Conservation (phyloP, 2,113 vertebrate genomes). For the Lepus europaeus region DNA sequence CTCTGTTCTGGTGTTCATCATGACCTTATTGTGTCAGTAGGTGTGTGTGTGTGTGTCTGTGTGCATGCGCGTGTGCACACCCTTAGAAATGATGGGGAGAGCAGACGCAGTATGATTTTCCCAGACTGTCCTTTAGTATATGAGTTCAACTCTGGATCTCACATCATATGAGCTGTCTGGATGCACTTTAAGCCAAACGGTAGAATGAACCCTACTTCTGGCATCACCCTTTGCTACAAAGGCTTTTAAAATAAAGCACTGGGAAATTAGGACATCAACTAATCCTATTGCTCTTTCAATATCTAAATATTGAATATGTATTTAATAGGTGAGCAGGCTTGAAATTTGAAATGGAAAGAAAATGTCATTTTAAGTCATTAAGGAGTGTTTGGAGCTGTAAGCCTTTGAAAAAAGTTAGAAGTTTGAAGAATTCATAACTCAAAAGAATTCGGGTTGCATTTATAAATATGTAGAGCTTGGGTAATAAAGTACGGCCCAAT, state of each 20-base stretch:
- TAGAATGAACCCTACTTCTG: not conserved
- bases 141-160: not conserved
- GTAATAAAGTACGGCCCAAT: slow-evolving; percentile 41
- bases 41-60: not conserved
- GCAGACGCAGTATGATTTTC: not conserved
- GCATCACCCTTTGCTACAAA: slow-evolving; percentile 27
- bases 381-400: slow-evolving; percentile 44
- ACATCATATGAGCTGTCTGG: not conserved
- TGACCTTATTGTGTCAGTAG: not conserved
- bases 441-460: slow-evolving; percentile 55
- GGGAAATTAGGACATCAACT: slow-evolving; percentile 66
- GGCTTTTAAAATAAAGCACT: slow-evolving; percentile 53
- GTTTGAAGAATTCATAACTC: slow-evolving; percentile 65
- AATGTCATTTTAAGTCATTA: slow-evolving; percentile 65
- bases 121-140: not conserved
- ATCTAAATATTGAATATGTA: slow-evolving; percentile 62
- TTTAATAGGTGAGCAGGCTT: slow-evolving; percentile 74
- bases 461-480: slow-evolving; percentile 57
- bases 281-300: slow-evolving; percentile 65
- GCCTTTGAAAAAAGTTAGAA: slow-evolving; percentile 49
- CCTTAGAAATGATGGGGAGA: not conserved
- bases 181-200: not conserved
- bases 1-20: not conserved
- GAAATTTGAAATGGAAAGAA: slow-evolving; percentile 69
- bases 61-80: no score